Percentiles rank a stretch among this genome's conserved stretches.
Evolutionary conservation across 2,797 vertebrate genomes (phyloP).

Genomic region (Etheostoma nigrum): DNA sequence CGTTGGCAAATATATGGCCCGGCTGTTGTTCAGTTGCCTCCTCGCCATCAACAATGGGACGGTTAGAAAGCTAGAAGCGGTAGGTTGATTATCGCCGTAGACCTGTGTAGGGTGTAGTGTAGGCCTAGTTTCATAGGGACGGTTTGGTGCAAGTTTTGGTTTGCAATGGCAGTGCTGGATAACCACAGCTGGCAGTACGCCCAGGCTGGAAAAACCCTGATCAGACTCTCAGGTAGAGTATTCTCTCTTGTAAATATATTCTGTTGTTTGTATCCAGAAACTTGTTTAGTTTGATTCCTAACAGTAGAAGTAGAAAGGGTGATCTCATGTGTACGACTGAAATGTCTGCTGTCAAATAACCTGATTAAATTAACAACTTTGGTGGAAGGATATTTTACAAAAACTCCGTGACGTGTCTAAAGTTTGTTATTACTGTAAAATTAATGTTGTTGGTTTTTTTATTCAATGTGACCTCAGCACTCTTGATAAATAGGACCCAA

Average conservation of each 20-base stretch:
- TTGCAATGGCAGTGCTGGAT: conserved; percentile 80
- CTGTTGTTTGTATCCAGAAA: conserved; percentile 3
- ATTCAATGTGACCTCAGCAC: neutral
- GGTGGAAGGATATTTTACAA: too few relatives aligned
- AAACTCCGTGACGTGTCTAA: too few relatives aligned
- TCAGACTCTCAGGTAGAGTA: conserved; percentile 84
- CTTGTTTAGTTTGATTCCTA: neutral
- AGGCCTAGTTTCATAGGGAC: conserved; percentile 16
- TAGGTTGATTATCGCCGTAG: neutral
- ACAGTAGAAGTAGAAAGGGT: neutral
- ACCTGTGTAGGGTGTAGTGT: conserved; percentile 11
- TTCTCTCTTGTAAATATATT: conserved; percentile 3
- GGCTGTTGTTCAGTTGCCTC: conserved; percentile 52
- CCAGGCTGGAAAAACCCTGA: conserved; percentile 82
- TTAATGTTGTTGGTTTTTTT: neutral
- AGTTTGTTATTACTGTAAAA: too few relatives aligned
- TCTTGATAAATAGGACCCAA: neutral
- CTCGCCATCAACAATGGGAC: conserved; percentile 38
- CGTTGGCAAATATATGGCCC: conserved; percentile 64
- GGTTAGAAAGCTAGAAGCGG: conserved; percentile 27
- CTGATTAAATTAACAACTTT: neutral
- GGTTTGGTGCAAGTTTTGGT: conserved; percentile 39
- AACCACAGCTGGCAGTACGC: conserved; percentile 86
- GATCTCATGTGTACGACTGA: neutral
- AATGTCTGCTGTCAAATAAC: neutral